These are phyloP conservation scores for Chelonoidis abingdonii DNA, from an alignment of 2,113 vertebrate genomes.

Conservation along the genomic window DNA sequence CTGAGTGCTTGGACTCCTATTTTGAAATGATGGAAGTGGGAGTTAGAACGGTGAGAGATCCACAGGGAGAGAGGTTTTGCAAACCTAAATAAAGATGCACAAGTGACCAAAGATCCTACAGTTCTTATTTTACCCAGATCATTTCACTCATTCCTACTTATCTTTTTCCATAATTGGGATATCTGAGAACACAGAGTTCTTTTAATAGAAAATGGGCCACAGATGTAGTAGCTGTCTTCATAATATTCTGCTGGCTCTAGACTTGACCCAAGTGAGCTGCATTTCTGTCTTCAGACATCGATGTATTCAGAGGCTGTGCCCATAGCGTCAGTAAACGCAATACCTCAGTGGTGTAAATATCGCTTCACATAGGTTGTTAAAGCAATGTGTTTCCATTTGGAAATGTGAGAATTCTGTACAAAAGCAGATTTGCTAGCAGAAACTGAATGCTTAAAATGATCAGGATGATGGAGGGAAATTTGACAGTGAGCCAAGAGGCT, in stretches of 20 bases:
- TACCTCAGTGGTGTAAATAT: neutral
- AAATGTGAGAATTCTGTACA: neutral
- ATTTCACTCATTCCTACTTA: neutral
- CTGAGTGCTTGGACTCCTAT: neutral
- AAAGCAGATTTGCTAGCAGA: neutral
- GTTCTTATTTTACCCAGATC: neutral
- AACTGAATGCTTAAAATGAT: neutral
- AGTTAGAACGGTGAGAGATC: neutral
- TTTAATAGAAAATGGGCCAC: neutral
- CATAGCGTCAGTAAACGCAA: neutral
- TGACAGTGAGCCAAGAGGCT: neutral
- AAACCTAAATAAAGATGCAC: neutral
- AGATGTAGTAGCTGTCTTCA: neutral
- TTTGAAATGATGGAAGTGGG: neutral
- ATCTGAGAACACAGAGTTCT: neutral
- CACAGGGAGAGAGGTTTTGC: neutral
- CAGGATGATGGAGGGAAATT: neutral
- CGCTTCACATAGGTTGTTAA: neutral
- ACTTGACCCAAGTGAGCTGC: neutral
- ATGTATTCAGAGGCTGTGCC: neutral
- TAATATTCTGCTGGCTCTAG: neutral
- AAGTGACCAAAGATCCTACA: neutral
- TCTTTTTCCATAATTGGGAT: neutral
- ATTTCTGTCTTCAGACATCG: neutral
- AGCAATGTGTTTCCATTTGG: neutral